These are phyloP conservation scores for Parnassius orleans DNA, from an alignment of 2,888 invertebrate genomes.

Conservation along the genomic window DNA sequence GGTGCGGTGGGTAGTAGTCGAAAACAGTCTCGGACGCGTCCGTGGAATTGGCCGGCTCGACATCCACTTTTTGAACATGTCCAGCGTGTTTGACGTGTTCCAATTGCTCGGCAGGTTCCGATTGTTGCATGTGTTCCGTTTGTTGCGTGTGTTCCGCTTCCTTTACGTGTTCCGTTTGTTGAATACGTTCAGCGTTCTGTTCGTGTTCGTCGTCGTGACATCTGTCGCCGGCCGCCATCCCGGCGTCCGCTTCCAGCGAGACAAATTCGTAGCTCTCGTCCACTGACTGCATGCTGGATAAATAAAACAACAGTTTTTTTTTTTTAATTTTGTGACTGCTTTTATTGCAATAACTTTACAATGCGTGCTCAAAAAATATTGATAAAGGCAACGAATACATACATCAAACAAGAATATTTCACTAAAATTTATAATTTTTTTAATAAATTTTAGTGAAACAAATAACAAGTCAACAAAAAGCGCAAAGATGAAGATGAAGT, in stretches of 20 bases:
- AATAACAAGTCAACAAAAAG: too few species aligned
- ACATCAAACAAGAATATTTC: too few species aligned
- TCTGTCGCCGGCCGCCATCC: conserved; percentile 56
- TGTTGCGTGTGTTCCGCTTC: conserved; percentile 28
- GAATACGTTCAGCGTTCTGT: conserved; percentile 23
- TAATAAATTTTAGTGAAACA: too few species aligned
- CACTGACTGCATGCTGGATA: conserved; percentile 73
- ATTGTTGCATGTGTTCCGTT: conserved; percentile 18
- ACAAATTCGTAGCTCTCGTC: conserved; percentile 78
- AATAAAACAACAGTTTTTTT: background rate
- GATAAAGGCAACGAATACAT: too few species aligned
- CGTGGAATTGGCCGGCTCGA: conserved; percentile 44
- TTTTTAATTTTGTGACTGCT: too few species aligned
- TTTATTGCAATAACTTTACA: too few species aligned
- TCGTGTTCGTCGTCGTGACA: conserved; percentile 36
- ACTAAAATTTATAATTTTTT: too few species aligned
- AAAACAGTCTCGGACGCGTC: conserved; percentile 44
- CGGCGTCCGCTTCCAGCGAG: conserved; percentile 63
- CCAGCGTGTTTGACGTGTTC: conserved; percentile 37
- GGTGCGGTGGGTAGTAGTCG: conserved; percentile 82
- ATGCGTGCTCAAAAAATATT: too few species aligned
- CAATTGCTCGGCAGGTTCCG: conserved; percentile 6
- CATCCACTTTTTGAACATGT: background rate
- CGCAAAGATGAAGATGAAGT: too few species aligned
- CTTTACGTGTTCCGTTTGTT: conserved; percentile 23